Evolutionary conservation across 1,140 invertebrate genomes (phyloP).

Genomic region (Platyscapa corneri): DNA sequence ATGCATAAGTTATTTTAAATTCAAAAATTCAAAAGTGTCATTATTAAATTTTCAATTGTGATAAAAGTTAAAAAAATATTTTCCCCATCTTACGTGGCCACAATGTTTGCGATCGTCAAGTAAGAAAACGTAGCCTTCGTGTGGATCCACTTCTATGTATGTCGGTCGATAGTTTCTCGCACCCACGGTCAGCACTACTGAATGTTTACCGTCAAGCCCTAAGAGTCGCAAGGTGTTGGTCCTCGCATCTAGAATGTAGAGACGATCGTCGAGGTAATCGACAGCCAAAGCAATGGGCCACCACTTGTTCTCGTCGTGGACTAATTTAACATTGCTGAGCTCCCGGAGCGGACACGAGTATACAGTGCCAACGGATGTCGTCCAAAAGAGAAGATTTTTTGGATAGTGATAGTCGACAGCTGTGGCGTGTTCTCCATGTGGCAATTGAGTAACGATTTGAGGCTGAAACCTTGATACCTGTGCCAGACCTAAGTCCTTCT

Average conservation of each 20-base stretch:
- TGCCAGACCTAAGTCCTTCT: not conserved
- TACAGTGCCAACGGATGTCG: not conserved
- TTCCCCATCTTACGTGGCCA: slow-evolving; percentile 14
- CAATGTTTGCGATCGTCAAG: not conserved
- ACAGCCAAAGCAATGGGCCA: not conserved
- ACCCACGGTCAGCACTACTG: not conserved
- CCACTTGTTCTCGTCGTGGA: not conserved
- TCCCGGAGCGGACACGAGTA: not conserved
- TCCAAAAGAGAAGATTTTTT: slow-evolving; percentile 21
- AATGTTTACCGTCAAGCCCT: not conserved
- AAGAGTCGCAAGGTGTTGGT: not conserved
- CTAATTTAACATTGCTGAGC: not conserved
- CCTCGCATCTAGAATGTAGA: slow-evolving; percentile 27
- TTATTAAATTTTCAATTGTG: too few relatives aligned
- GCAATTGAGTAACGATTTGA: not conserved
- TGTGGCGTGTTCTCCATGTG: not conserved
- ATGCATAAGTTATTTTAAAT: too few relatives aligned
- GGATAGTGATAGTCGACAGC: slow-evolving; percentile 27
- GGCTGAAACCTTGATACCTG: not conserved
- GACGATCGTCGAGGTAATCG: slow-evolving; percentile 7
- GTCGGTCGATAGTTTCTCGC: not conserved
- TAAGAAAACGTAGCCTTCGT: slow-evolving; percentile 8
- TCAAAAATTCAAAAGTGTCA: too few relatives aligned
- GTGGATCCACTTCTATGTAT: not conserved
- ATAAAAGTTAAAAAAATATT: too few relatives aligned